phyloP scores from a whole-genome alignment of 2,797 vertebrate genomes.

The Pampus argenteus region DNA sequence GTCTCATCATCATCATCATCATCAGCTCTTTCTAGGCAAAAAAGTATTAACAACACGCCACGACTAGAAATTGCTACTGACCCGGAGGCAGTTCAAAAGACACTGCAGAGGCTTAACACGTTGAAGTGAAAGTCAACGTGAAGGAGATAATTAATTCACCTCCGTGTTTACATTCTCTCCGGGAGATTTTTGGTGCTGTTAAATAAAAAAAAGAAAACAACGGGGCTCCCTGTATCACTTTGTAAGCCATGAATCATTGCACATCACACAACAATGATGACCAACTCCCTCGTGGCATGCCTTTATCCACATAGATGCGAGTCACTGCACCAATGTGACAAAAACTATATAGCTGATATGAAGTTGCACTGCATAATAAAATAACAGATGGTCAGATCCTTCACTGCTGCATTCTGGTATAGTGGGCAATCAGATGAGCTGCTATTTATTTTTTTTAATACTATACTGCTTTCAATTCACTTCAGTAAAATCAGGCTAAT shows the following conservation, averaged over 20 bases:
- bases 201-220: conserved; percentile 33
- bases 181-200: conserved; percentile 23
- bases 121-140: conserved; percentile 17
- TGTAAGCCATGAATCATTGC: conserved; percentile 36
- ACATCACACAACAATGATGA: conserved; percentile 30
- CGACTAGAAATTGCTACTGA: conserved; percentile 20
- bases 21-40: not conserved
- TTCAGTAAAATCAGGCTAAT: conserved; percentile 9
- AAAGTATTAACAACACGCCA: conserved; percentile 10
- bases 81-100: conserved; percentile 14
- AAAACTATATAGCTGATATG: conserved; percentile 53
- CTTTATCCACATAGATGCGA: conserved; percentile 44
- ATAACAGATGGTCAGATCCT: conserved; percentile 43
- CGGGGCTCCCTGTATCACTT: conserved; percentile 1
- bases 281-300: conserved; percentile 42
- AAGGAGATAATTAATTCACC: conserved; percentile 12
- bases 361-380: conserved; percentile 54
- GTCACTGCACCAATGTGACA: conserved; percentile 64
- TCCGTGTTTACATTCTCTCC: conserved; percentile 20
- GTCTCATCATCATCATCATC: no score
- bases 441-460: conserved; percentile 34
- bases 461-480: conserved; percentile 32
- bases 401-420: conserved; percentile 55
- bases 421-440: conserved; percentile 38
- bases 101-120: conserved; percentile 41